Conservation (phyloP, 1,140 invertebrate species). For the Gonatopus flavifemur region DNA sequence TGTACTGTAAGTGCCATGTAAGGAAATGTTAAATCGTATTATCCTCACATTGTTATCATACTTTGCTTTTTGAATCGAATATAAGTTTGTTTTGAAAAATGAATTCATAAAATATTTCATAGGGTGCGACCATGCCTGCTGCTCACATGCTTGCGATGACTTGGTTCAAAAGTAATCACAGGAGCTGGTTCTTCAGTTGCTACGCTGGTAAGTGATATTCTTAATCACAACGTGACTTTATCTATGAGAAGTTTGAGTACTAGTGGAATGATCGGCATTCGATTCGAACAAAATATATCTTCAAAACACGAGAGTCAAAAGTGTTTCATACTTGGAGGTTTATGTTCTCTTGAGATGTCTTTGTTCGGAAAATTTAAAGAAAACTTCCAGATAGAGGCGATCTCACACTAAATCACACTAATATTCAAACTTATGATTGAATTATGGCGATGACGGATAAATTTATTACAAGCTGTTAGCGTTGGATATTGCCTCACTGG, state of each 20-base stretch:
- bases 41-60: slow-evolving; percentile 3
- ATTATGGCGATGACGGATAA: too few species aligned
- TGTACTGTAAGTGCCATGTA: slow-evolving; percentile 55
- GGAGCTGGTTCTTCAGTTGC: slow-evolving; percentile 62
- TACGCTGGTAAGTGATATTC: slow-evolving; percentile 60
- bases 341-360: not conserved
- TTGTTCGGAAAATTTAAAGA: not conserved
- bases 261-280: too few species aligned
- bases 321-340: too few species aligned
- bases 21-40: slow-evolving; percentile 1
- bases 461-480: slow-evolving; percentile 55
- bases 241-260: too few species aligned
- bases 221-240: too few species aligned
- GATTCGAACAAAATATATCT: too few species aligned
- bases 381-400: too few species aligned
- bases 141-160: slow-evolving; percentile 64
- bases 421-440: too few species aligned
- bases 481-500: slow-evolving; percentile 62
- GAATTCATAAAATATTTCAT: not conserved
- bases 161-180: slow-evolving; percentile 63
- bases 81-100: not conserved
- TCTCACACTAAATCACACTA: too few species aligned
- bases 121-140: slow-evolving; percentile 64
- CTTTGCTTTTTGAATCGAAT: not conserved
- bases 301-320: too few species aligned